Evolutionary conservation across 1,140 invertebrate species (phyloP), one percentile per base, ranked within the genome.

Genomic region (Uloborus diversus): DNA sequence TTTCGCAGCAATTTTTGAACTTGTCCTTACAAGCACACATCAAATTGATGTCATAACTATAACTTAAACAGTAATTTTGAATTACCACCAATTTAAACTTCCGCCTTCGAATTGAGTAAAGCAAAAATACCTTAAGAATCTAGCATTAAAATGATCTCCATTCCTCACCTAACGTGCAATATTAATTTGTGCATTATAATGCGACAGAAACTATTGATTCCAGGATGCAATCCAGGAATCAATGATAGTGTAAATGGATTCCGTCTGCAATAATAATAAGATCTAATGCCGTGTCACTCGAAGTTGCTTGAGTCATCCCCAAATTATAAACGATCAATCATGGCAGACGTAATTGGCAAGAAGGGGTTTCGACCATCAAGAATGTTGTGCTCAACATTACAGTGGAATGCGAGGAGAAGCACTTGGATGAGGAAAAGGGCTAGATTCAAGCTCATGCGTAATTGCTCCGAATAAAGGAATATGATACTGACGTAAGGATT

Each of bases 261-360:
- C 0, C 17, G 37, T 42, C 37, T 42, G 9, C 17, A 13, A 17
- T 42, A 42, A 42, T 42, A 42, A 42, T 17, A 17, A 42, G 37
- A 42, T 42, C 37, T 17, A 13, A 13, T 42, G 25, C 42, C 47
- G 30, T 51, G 47, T 30, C 9, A n/a, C 33, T 30, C 47, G 30
- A 49, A 68, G 20, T 14, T 47, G 57, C 69, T 73, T 73, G 69
- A 73, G 53, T 73, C 69, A 73, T 73, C 57, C 14, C 42, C 59
- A 64, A 75, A 75, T 75, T 61, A 75, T 75, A 75, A 62, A 25
- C 71, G 28, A 75, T 75, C 71, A 27, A 75, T 75, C 71, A 75
- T 32, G 59, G 11, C 17, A 27, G 47, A 64, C 37, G 59, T 64
- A 64, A 75, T 64, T 64, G 59, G 42, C 35, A 42, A 30, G 25